A percentile compares a stretch with the other conserved stretches of the same genome.
These are phyloP conservation scores for Corythornis madagascariensis DNA, from an alignment of 2,113 vertebrate species.

Conservation along the genomic window DNA sequence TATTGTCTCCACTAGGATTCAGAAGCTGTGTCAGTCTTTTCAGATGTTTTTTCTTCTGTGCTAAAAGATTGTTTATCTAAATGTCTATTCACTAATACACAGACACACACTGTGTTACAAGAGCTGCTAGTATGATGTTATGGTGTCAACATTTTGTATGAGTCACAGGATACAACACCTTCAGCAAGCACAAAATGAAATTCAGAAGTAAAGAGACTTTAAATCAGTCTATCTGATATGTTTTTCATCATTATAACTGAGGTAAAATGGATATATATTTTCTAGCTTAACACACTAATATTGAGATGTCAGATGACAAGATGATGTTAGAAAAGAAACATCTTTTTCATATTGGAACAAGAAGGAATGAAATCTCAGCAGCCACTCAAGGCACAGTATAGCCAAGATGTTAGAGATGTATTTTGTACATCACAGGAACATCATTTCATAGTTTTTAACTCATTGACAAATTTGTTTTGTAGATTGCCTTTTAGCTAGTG, in stretches of 20 bases:
- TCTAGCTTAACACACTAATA: not conserved
- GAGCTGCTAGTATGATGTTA: not conserved
- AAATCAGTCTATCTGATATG: not conserved
- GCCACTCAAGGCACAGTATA: not conserved
- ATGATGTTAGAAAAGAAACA: not conserved
- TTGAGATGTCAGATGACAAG: not conserved
- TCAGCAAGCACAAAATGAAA: not conserved
- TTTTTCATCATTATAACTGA: not conserved
- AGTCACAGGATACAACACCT: not conserved
- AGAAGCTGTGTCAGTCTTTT: not conserved
- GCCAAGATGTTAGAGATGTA: not conserved
- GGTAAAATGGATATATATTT: not conserved
- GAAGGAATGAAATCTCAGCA: not conserved
- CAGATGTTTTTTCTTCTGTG: not conserved
- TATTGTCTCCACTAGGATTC: not conserved
- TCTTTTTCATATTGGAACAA: not conserved
- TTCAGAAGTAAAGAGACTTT: not conserved
- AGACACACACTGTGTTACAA: not conserved
- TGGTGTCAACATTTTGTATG: not conserved
- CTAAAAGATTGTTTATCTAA: not conserved
- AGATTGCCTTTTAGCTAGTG: not conserved
- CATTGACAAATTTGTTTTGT: not conserved
- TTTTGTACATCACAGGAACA: not conserved
- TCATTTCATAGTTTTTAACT: not conserved
- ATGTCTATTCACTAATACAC: not conserved